Base-by-base conservation (phyloP, 2,113 vertebrate genomes). In the Jacana jacana region DNA sequence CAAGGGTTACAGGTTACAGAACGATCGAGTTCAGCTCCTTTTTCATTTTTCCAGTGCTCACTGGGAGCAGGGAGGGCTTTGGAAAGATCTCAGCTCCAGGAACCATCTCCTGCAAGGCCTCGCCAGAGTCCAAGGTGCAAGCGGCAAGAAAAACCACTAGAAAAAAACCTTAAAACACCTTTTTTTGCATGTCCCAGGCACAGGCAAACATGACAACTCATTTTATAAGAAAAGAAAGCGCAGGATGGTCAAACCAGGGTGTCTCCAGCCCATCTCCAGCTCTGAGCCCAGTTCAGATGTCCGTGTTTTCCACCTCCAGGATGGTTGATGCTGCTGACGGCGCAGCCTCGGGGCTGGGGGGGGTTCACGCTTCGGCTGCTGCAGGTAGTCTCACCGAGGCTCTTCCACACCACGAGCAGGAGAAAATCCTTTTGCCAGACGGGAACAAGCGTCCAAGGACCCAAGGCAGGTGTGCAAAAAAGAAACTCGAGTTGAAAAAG, bases 401-500 rank as follows among this genome's bases (percentile, higher is more conserved):
- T 4, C 51, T 70, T 23, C n/a, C 55, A 22, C 19, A 4, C 90
- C 11, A 9, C 52, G 51, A 63, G n/a, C 3, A 30, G 3, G 24
- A 79, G 76, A 5, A 12, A 61, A 73, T 31, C 2, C 17, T 81
- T 22, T 10, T 35, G n/a, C 54, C 69, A 61, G 54, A 31, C 16
- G 8, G 1, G 17, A 39, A 13, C 52, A 11, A 0, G 2, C 5
- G 22, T 8, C 33, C 44, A 9, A 55, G 1, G 49, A 65, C 44
- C 65, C 25, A 40, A 33, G 0, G 11, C n/a, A 70, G 58, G 23
- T 10, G 52, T 17, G 58, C 69, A 91, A 96, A 91, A 93, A 94
- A 93, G 51, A 92, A 96, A 97, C 96, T 97, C 97, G 30, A 95
- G 91, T 86, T 95, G 96, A 97, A 98, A 97, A 98, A 98, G 96